These are phyloP conservation scores for Epinotia nisella DNA, from an alignment of 2,888 invertebrate species.

Conservation along the genomic window DNA sequence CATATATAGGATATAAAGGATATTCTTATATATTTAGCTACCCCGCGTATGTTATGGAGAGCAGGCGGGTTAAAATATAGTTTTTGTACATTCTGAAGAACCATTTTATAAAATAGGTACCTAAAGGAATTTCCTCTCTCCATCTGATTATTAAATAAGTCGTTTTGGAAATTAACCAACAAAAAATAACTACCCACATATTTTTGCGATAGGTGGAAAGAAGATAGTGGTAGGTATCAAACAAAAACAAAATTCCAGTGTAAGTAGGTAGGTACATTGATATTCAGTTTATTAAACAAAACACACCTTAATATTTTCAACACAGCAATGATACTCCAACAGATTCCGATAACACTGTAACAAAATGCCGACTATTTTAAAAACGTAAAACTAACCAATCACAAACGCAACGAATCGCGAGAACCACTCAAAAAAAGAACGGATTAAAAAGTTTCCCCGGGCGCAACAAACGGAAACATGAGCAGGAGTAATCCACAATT, in stretches of 20 bases:
- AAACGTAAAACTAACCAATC: slow-evolving; percentile 36
- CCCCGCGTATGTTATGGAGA: no score
- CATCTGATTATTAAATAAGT: no score
- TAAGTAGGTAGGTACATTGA: no score
- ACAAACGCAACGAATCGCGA: slow-evolving; percentile 25
- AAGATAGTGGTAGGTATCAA: no score
- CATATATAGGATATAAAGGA: no score
- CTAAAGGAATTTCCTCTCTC: no score
- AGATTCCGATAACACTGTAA: slow-evolving; percentile 21
- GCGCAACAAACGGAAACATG: slow-evolving; percentile 75
- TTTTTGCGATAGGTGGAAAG: neutral
- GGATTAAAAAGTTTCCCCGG: slow-evolving; percentile 40
- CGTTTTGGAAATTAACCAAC: no score
- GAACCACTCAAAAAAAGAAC: slow-evolving; percentile 33
- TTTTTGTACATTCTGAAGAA: no score
- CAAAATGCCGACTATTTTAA: slow-evolving; percentile 25
- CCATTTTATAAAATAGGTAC: no score
- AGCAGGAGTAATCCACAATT: slow-evolving; percentile 79
- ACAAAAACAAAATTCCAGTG: neutral
- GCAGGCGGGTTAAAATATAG: no score
- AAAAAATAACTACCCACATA: no score
- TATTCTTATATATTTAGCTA: no score
- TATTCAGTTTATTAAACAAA: neutral
- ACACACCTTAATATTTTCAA: neutral
- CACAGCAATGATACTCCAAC: neutral